A percentile compares a stretch with the other conserved stretches of the same genome.
These are phyloP conservation scores for Tetragonisca angustula DNA, from an alignment of 2,888 invertebrate genomes.

Conservation along the genomic window DNA sequence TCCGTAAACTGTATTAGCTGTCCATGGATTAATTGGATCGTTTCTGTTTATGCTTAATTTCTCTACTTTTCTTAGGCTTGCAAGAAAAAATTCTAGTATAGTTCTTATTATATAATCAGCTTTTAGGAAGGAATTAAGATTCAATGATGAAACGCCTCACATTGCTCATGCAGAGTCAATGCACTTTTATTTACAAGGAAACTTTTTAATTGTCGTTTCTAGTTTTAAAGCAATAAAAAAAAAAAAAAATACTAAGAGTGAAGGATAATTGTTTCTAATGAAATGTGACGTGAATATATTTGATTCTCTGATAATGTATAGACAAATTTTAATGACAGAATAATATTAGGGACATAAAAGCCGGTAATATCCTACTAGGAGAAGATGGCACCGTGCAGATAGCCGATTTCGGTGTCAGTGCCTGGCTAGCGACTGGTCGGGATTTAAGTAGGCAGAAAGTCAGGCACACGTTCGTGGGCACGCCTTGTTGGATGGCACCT, in stretches of 20 bases:
- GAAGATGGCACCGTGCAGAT: slow-evolving; percentile 99
- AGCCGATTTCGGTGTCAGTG: slow-evolving; percentile 99
- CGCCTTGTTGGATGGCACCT: slow-evolving; percentile 99
- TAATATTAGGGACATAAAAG: slow-evolving; percentile 94
- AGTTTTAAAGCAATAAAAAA: not conserved
- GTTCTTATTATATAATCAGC: not conserved
- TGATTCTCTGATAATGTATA: slow-evolving; percentile 31
- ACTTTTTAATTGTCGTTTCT: not conserved
- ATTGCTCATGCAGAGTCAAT: not conserved
- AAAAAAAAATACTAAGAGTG: not conserved
- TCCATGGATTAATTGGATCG: not conserved
- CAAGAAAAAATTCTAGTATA: not conserved
- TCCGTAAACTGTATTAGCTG: not conserved
- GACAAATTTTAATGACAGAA: slow-evolving; percentile 73
- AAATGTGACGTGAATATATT: slow-evolving; percentile 24
- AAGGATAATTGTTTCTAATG: not conserved
- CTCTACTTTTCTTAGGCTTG: not conserved
- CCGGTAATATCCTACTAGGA: slow-evolving; percentile 98
- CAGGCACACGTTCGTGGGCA: slow-evolving; percentile 99
- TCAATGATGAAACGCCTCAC: not conserved
- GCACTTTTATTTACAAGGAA: not conserved
- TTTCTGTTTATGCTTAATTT: not conserved
- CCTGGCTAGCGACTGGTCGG: slow-evolving; percentile 97
- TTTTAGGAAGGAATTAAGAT: not conserved
- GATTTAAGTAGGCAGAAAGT: slow-evolving; percentile 97